phyloP scores from a whole-genome alignment of 2,113 vertebrate species.

The Heterocephalus glaber region DNA sequence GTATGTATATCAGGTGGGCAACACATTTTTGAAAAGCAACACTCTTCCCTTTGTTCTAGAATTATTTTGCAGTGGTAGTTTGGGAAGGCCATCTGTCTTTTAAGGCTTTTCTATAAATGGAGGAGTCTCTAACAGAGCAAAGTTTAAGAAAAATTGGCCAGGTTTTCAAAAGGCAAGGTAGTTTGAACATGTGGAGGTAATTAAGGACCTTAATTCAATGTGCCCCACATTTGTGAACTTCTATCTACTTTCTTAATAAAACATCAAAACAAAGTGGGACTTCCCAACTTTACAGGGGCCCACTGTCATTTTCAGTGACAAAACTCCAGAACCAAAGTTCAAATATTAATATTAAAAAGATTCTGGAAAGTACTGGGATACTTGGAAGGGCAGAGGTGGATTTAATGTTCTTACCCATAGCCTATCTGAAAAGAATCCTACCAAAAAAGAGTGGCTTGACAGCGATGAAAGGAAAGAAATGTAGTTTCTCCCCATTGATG shows the following conservation, averaged over 20 bases:
- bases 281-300: not conserved
- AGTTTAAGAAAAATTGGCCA: constrained; percentile 39
- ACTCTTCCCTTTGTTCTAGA: constrained; percentile 13
- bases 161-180: constrained; percentile 53
- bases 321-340: constrained; percentile 31
- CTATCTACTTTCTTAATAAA: constrained; percentile 32
- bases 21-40: constrained; percentile 17
- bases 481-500: not conserved
- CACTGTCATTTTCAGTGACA: not conserved
- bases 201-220: not conserved
- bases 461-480: not conserved
- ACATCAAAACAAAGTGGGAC: not conserved
- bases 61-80: constrained; percentile 34
- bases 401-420: not conserved
- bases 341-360: constrained; percentile 18
- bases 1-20: not conserved
- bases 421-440: constrained; percentile 5
- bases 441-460: not conserved
- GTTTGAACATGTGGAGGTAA: constrained; percentile 4
- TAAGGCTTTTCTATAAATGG: constrained; percentile 4
- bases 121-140: constrained; percentile 25
- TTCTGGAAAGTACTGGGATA: not conserved
- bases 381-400: not conserved
- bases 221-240: constrained; percentile 36
- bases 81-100: constrained; percentile 12